These are phyloP conservation scores for Rhagologus leucostigma DNA, from an alignment of 2,113 vertebrate species.

Conservation along the genomic window DNA sequence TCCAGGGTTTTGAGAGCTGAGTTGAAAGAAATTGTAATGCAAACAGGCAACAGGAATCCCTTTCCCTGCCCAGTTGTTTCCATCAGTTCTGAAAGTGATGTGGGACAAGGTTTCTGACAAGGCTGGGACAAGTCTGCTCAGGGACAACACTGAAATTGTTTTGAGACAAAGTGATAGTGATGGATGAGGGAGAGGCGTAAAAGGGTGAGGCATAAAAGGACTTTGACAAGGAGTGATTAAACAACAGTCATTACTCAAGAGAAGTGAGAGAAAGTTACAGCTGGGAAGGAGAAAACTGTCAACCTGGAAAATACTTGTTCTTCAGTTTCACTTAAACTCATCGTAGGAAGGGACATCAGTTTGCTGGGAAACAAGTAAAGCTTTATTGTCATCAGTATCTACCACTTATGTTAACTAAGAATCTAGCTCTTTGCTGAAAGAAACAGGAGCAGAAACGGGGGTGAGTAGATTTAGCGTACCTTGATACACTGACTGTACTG, in stretches of 20 bases:
- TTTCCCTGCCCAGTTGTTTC: neutral
- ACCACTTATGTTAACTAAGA: neutral
- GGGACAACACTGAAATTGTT: neutral
- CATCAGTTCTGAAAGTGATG: neutral
- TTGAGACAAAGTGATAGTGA: neutral
- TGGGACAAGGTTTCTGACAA: neutral
- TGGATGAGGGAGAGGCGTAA: neutral
- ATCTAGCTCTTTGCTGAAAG: neutral
- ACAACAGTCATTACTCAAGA: neutral
- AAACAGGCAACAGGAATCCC: neutral
- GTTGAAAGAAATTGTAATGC: neutral
- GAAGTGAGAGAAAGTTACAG: neutral
- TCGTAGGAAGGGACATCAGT: neutral
- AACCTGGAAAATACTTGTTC: neutral
- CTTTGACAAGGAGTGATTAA: slow-evolving; percentile 2
- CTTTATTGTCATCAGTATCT: neutral
- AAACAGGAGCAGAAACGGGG: neutral
- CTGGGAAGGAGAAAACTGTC: neutral
- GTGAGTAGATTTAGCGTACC: neutral
- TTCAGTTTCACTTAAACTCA: neutral
- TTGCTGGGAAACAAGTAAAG: neutral
- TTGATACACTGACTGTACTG: neutral
- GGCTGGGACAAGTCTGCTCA: neutral
- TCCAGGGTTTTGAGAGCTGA: neutral
- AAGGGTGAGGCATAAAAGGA: neutral